Conservation (phyloP, 2,113 vertebrate species). For the Tachysurus fulvidraco region DNA sequence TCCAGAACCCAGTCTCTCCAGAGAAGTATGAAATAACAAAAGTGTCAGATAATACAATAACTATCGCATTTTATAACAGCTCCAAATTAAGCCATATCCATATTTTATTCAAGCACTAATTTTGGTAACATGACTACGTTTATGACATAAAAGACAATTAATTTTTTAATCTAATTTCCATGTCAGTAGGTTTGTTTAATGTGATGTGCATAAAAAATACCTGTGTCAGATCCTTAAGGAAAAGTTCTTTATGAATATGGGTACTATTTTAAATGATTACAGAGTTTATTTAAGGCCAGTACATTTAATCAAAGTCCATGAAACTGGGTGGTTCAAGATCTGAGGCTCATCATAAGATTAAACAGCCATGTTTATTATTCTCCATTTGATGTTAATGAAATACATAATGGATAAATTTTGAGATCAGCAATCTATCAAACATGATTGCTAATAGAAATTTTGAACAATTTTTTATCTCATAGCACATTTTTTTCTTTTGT, state of each 20-base stretch:
- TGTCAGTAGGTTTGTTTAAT: neutral
- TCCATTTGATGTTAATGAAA: neutral
- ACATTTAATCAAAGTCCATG: neutral
- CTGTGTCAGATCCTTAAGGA: neutral
- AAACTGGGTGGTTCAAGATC: neutral
- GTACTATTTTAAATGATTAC: neutral
- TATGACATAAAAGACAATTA: neutral
- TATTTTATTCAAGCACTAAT: neutral
- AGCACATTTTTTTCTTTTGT: neutral
- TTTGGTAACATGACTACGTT: neutral
- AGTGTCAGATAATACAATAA: neutral
- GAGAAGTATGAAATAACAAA: neutral
- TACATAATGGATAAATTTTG: neutral
- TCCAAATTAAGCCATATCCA: neutral
- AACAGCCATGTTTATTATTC: neutral
- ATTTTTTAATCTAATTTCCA: neutral
- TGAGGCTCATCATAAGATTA: neutral
- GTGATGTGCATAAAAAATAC: neutral
- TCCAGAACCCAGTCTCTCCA: neutral
- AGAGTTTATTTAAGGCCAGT: neutral
- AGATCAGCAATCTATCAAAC: neutral
- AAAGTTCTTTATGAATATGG: neutral
- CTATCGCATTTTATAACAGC: neutral
- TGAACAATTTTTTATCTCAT: neutral
- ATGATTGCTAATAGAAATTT: neutral